Evolutionary conservation across 2,888 invertebrate species (phyloP).

Genomic region (Phytoseiulus persimilis): DNA sequence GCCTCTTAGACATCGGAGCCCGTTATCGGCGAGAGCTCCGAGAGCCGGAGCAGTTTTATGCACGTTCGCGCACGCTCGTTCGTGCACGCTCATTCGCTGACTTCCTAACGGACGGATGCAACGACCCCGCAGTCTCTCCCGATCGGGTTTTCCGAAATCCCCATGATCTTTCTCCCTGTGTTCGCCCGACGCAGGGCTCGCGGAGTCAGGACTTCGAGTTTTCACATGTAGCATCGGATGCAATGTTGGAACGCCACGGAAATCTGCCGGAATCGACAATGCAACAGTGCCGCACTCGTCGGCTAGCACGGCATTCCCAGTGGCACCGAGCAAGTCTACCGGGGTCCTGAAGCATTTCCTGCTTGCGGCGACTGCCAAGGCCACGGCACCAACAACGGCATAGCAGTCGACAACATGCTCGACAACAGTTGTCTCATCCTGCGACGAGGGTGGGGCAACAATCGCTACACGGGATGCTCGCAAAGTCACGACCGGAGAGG

Average conservation of each 20-base stretch:
- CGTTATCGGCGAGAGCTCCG: too few species aligned
- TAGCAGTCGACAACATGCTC: not conserved
- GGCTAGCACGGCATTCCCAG: not conserved
- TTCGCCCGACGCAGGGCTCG: too few species aligned
- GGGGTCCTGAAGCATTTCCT: not conserved
- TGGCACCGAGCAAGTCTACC: not conserved
- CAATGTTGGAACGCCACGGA: not conserved
- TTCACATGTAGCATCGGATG: too few species aligned
- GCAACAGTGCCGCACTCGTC: not conserved
- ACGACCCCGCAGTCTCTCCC: too few species aligned
- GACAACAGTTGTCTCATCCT: not conserved
- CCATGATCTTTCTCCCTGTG: too few species aligned
- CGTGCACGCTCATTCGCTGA: too few species aligned
- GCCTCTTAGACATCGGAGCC: too few species aligned
- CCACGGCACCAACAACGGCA: not conserved
- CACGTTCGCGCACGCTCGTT: too few species aligned
- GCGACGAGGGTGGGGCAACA: not conserved
- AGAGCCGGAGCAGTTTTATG: too few species aligned
- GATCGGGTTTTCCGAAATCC: too few species aligned
- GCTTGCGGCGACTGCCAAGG: not conserved
- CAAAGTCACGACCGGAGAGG: not conserved
- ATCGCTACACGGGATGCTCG: not conserved
- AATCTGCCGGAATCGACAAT: not conserved
- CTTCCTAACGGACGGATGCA: too few species aligned
- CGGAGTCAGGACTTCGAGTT: too few species aligned